Conservation (phyloP, 2,888 invertebrate species). For the Dioctria rufipes region DNA sequence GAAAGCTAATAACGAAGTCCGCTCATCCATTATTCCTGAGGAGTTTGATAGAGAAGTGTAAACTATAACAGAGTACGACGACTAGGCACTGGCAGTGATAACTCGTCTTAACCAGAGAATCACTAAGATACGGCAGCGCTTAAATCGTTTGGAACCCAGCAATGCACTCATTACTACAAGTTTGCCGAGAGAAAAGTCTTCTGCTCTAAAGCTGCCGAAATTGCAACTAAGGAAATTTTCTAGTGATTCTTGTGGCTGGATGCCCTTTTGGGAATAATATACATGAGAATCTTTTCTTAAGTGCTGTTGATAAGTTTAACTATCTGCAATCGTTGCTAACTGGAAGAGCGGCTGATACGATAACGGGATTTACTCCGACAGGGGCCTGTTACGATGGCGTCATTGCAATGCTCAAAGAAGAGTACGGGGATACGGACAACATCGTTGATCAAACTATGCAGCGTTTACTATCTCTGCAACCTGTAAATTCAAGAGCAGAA, state of each 20-base stretch:
- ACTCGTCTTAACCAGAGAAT: too few relatives aligned
- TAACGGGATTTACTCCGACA: constrained; percentile 38
- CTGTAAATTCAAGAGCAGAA: constrained; percentile 35
- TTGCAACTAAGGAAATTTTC: constrained; percentile 29
- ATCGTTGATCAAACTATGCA: constrained; percentile 50
- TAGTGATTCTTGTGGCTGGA: constrained; percentile 45
- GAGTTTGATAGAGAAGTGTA: too few relatives aligned
- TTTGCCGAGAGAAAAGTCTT: too few relatives aligned
- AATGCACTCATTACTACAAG: too few relatives aligned
- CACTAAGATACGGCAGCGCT: too few relatives aligned
- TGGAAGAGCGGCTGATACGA: constrained; percentile 39
- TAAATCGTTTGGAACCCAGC: too few relatives aligned
- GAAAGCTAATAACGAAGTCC: too few relatives aligned
- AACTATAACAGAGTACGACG: too few relatives aligned
- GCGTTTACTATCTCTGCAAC: constrained; percentile 44
- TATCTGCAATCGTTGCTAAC: constrained; percentile 46
- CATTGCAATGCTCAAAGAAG: constrained; percentile 43
- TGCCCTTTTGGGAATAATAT: constrained; percentile 55
- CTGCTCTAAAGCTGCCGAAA: too few relatives aligned
- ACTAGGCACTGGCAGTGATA: too few relatives aligned
- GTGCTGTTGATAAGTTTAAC: constrained; percentile 44
- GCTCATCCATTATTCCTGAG: too few relatives aligned
- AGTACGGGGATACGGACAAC: constrained; percentile 52
- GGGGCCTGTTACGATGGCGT: constrained; percentile 35
- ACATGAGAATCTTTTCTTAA: constrained; percentile 47